Conservation (phyloP, 2,113 vertebrate genomes). For the Passer montanus region DNA sequence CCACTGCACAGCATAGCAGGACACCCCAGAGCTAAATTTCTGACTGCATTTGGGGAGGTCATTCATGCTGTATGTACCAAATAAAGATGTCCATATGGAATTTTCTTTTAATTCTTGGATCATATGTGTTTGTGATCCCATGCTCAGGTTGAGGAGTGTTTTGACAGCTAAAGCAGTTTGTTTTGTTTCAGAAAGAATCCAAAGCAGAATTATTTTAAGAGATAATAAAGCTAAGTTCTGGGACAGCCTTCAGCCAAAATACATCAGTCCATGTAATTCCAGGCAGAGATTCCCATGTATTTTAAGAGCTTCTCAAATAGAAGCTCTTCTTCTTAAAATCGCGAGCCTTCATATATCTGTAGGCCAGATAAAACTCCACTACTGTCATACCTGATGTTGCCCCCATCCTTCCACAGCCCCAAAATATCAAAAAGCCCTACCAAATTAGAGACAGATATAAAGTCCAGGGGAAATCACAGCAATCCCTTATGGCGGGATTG, state of each 20-base stretch:
- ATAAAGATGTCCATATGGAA: not conserved
- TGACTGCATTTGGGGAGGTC: not conserved
- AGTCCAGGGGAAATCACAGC: not conserved
- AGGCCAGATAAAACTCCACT: not conserved
- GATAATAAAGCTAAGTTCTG: not conserved
- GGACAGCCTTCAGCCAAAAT: not conserved
- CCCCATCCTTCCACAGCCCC: not conserved
- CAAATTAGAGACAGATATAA: not conserved
- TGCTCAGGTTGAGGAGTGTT: not conserved
- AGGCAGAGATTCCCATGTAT: not conserved
- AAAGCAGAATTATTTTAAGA: not conserved
- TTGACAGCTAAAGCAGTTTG: not conserved
- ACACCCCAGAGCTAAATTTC: not conserved
- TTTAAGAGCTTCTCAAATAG: not conserved
- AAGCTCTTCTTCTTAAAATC: not conserved
- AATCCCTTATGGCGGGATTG: not conserved
- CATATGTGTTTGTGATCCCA: not conserved
- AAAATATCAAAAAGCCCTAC: not conserved
- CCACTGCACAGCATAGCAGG: not conserved
- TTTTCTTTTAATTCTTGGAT: not conserved
- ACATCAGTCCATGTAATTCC: not conserved
- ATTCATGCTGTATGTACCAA: not conserved
- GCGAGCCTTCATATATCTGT: not conserved
- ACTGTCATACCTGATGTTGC: not conserved
- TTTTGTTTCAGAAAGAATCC: not conserved